phyloP scores from a whole-genome alignment of 2,113 vertebrate species.

The Psittacara wagleri region DNA sequence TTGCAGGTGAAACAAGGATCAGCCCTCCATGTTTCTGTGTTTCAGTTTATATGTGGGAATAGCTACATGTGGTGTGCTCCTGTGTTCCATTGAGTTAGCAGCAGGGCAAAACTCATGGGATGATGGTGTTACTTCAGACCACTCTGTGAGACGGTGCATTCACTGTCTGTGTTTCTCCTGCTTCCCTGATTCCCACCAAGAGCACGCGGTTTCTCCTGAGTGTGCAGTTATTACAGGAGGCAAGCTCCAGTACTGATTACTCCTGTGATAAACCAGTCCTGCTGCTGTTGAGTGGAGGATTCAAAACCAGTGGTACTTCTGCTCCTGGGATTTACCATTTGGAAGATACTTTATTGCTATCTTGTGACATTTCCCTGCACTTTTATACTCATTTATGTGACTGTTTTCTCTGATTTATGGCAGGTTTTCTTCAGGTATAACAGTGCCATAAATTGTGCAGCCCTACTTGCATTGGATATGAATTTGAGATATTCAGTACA shows the following conservation, averaged over 20 bases:
- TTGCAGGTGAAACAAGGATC: neutral
- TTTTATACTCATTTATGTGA: conserved; percentile 49
- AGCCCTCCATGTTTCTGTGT: neutral
- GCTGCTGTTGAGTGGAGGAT: neutral
- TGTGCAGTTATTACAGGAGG: neutral
- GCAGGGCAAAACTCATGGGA: neutral
- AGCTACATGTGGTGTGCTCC: accelerated
- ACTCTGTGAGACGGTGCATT: neutral
- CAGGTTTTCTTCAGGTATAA: conserved; percentile 28
- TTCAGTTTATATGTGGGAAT: neutral
- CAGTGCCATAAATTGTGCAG: conserved; percentile 22
- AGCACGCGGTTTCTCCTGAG: neutral
- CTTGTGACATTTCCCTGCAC: conserved; percentile 41
- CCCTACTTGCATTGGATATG: neutral
- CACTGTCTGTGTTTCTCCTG: neutral
- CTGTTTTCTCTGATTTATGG: conserved; percentile 49
- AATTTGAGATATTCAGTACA: conserved; percentile 8
- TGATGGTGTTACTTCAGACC: accelerated
- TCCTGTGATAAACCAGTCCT: neutral
- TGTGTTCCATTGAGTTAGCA: neutral
- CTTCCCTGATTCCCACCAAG: accelerated
- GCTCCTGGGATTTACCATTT: conserved; percentile 32
- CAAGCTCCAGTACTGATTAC: neutral
- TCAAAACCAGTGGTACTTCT: conserved; percentile 6
- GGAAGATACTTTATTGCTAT: conserved; percentile 30